These are phyloP conservation scores for Ceratoteleas bidentatus DNA, from an alignment of 1,140 invertebrate genomes.

Conservation along the genomic window DNA sequence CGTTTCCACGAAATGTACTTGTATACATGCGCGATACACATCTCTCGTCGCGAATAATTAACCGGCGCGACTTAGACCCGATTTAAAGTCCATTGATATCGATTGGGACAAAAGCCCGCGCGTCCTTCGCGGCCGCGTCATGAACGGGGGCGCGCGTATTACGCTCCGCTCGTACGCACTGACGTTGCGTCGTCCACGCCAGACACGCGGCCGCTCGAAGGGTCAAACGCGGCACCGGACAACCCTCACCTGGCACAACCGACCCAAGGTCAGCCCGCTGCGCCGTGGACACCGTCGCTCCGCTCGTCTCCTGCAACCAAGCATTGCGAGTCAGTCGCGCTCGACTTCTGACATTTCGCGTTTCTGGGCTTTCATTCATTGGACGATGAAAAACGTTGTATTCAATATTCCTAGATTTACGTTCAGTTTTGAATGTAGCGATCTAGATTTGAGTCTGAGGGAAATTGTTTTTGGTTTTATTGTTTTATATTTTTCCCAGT, in stretches of 20 bases:
- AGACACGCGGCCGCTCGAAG: slow-evolving; percentile 32
- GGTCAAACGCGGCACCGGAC: slow-evolving; percentile 26
- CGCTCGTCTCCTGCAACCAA: slow-evolving; percentile 34
- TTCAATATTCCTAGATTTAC: no score
- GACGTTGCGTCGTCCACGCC: slow-evolving; percentile 1
- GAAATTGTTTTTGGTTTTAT: no score
- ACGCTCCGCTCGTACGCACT: slow-evolving; percentile 24
- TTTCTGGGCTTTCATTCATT: no score
- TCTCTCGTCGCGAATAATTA: neutral
- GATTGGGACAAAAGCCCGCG: slow-evolving; percentile 36
- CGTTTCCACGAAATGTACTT: no score
- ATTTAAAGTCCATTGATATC: slow-evolving; percentile 28
- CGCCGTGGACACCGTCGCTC: slow-evolving; percentile 41
- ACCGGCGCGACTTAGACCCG: slow-evolving; percentile 1
- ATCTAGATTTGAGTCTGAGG: no score
- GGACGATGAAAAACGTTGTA: no score
- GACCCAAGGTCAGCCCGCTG: slow-evolving; percentile 59
- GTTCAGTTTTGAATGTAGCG: no score
- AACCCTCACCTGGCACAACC: slow-evolving; percentile 59
- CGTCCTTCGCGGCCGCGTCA: slow-evolving; percentile 20
- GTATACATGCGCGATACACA: no score
- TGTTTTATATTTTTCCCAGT: no score
- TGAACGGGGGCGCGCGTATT: slow-evolving; percentile 35
- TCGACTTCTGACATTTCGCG: no score
- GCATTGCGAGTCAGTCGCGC: slow-evolving; percentile 12